Percentiles rank a stretch among this genome's conserved stretches.
Evolutionary conservation across 2,113 vertebrate species (phyloP).

Genomic region (Aptenodytes patagonicus): DNA sequence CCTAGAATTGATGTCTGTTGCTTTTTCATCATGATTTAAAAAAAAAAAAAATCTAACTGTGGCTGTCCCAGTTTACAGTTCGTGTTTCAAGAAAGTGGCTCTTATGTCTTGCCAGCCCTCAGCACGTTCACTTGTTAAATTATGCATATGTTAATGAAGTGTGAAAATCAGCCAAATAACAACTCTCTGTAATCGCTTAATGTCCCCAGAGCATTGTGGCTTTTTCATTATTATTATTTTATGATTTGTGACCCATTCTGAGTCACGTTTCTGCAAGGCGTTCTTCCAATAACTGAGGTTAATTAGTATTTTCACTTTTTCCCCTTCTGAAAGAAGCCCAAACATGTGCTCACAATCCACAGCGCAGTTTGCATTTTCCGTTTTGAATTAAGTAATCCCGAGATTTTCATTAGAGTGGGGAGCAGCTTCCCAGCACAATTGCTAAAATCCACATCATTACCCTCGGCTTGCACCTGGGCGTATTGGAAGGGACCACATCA

Average conservation of each 20-base stretch:
- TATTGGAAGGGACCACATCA: rapidly evolving
- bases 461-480: rapidly evolving
- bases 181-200: slow-evolving; percentile 75
- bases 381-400: slow-evolving; percentile 32
- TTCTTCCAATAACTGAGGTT: slow-evolving; percentile 82
- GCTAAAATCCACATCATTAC: neutral
- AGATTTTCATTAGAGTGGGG: slow-evolving; percentile 10
- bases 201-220: slow-evolving; percentile 73
- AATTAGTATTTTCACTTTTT: slow-evolving; percentile 83
- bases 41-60: neutral
- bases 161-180: slow-evolving; percentile 82
- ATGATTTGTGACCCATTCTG: slow-evolving; percentile 72
- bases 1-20: neutral
- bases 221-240: slow-evolving; percentile 65
- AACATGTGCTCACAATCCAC: slow-evolving; percentile 15
- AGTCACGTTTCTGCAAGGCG: slow-evolving; percentile 75
- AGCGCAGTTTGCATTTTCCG: slow-evolving; percentile 30
- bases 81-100: slow-evolving; percentile 58
- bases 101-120: slow-evolving; percentile 70
- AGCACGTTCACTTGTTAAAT: slow-evolving; percentile 77
- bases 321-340: slow-evolving; percentile 63
- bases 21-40: slow-evolving; percentile 45
- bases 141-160: slow-evolving; percentile 86
- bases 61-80: slow-evolving; percentile 68
- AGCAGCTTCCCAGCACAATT: slow-evolving; percentile 25